Evolutionary conservation across 1,140 invertebrate genomes (phyloP).

Genomic region (Neodiprion virginianus): DNA sequence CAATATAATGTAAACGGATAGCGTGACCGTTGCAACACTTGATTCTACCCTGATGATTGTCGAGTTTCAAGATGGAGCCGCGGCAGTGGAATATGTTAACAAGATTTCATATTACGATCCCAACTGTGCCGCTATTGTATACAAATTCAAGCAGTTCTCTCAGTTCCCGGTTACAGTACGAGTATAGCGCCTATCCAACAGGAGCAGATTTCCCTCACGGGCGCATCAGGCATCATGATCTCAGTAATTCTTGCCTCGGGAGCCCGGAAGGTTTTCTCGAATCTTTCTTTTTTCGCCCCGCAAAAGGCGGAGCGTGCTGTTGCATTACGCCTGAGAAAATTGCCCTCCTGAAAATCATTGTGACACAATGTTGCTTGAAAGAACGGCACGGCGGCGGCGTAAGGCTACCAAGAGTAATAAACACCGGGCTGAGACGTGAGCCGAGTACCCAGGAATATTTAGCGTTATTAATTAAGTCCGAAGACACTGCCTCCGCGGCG

Average conservation of each 20-base stretch:
- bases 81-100: conserved; percentile 40
- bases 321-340: too few species aligned
- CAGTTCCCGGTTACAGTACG: too few species aligned
- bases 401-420: neutral
- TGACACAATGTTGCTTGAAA: too few species aligned
- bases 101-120: conserved; percentile 57
- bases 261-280: too few species aligned
- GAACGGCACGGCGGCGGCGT: neutral
- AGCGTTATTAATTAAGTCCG: conserved; percentile 7
- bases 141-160: conserved; percentile 46
- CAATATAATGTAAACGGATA: neutral
- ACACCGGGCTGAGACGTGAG: too few species aligned
- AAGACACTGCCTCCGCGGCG: neutral
- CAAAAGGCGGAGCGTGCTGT: too few species aligned
- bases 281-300: too few species aligned
- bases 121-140: conserved; percentile 49
- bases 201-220: neutral
- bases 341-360: too few species aligned
- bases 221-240: too few species aligned
- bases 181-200: too few species aligned
- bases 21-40: conserved; percentile 1
- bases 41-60: neutral
- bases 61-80: neutral
- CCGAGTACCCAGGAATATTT: neutral
- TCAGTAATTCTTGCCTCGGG: too few species aligned